Evolutionary conservation across 2,888 invertebrate species (phyloP), one percentile per base, ranked within the genome.

Genomic region (Linyphia triangularis): DNA sequence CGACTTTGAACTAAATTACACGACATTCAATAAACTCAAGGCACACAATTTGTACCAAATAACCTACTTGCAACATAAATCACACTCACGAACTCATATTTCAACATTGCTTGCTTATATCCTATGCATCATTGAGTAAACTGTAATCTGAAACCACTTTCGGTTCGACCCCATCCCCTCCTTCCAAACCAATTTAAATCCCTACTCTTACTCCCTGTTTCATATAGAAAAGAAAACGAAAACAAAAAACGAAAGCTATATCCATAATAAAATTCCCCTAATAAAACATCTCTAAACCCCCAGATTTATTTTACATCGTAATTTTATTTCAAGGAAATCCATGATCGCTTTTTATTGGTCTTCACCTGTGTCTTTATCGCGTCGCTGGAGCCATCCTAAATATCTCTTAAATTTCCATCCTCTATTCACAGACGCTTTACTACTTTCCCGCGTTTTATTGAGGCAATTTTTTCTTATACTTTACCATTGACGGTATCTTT

Each of bases 341-440:
- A 63, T 82, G 82, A 82, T 82, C 70, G 70, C 61, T 82, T 82
- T 81, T 82, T 82, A 82, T 82, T 82, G 82, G 59, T 63, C 70
- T 82, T 82, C 82, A 82, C 82, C 82, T 82, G 72, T 82, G 82
- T 82, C 82, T 82, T 82, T 82, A 82, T 82, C 72, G 72, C 82
- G 30, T 5, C 51, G 37, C 72, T 63, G 30, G 61, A 30, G 63
- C 72, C 63, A 72, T 72, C 82, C 72, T 82, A 72, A 82, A 82
- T 82, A 82, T 82, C 82, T 82, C 82, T 72, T 82, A 82, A 82
- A 82, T 82, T 82, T 82, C 63, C 72, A 43, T 73, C 63, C 40
- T 40, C 72, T 37, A 82, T 82, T 82, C 82, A 28, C 72, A 72
- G 63, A 24, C 82, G 26, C 72, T 82, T 82, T 82, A 82, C 82